Percentiles rank a stretch among this genome's conserved stretches.
Evolutionary conservation across 2,888 invertebrate species (phyloP).

Genomic region (Eudasyphora cyanicolor): DNA sequence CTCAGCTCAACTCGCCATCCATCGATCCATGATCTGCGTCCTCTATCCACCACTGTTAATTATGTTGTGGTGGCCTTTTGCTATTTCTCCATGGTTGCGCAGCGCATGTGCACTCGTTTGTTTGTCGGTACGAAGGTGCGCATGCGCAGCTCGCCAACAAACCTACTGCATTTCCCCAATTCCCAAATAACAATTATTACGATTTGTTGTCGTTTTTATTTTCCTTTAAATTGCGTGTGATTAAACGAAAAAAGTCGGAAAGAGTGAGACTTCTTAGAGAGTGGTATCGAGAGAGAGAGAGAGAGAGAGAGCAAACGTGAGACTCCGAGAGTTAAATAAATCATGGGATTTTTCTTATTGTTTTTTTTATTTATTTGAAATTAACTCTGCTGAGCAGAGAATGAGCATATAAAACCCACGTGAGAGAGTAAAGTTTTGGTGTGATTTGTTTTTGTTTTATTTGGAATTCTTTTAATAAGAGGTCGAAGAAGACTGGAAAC

Average conservation of each 20-base stretch:
- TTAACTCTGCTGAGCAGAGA: slow-evolving; percentile 4
- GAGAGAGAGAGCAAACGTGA: background rate
- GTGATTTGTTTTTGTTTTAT: slow-evolving; percentile 35
- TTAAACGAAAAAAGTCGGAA: slow-evolving; percentile 38
- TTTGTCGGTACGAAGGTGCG: background rate
- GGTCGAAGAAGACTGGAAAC: slow-evolving; percentile 43
- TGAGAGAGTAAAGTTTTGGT: slow-evolving; percentile 54
- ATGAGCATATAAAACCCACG: slow-evolving; percentile 42
- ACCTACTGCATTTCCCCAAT: slow-evolving; percentile 59
- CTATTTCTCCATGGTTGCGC: background rate
- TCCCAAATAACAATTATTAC: slow-evolving; percentile 64
- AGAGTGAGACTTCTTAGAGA: background rate
- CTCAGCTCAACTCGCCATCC: background rate
- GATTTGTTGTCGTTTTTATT: slow-evolving; percentile 55
- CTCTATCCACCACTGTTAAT: background rate
- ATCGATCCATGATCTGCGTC: background rate
- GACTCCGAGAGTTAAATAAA: no score
- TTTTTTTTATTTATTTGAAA: slow-evolving; percentile 2
- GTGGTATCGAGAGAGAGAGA: background rate
- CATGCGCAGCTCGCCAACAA: no score
- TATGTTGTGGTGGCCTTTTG: background rate
- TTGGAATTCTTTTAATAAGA: slow-evolving; percentile 63
- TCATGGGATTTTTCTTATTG: slow-evolving; percentile 13
- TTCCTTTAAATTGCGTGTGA: slow-evolving; percentile 49
- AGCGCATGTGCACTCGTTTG: background rate